Evolutionary conservation across 2,888 invertebrate species (phyloP).

Genomic region (Alcis repandata): DNA sequence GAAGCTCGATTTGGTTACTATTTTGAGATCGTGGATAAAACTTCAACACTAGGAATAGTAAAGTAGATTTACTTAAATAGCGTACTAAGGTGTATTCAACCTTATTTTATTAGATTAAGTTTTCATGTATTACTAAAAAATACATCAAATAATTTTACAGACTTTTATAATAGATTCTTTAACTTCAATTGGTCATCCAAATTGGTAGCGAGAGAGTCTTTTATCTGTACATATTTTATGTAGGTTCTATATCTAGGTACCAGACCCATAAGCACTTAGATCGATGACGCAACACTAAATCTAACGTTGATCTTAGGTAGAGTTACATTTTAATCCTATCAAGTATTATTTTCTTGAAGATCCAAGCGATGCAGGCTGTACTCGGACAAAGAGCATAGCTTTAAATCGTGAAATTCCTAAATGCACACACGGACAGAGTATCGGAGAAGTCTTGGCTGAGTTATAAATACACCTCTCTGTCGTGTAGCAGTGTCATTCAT

Average conservation of each 20-base stretch:
- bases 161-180: no score
- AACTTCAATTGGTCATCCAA: no score
- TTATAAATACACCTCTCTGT: constrained; percentile 58
- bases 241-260: no score
- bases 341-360: constrained; percentile 27
- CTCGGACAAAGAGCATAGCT: constrained; percentile 45
- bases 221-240: no score
- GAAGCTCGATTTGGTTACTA: constrained; percentile 22
- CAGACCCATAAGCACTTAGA: background rate
- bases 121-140: no score
- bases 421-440: constrained; percentile 51
- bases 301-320: background rate
- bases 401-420: constrained; percentile 59
- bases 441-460: constrained; percentile 51
- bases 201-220: no score
- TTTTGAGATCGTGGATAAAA: constrained; percentile 12
- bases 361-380: constrained; percentile 38
- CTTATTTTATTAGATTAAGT: no score
- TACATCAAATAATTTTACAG: no score
- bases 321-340: constrained; percentile 3
- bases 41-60: background rate
- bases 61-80: background rate
- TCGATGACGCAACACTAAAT: background rate
- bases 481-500: constrained; percentile 49
- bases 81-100: no score